A percentile compares a stretch with the other conserved stretches of the same genome.
Conservation (phyloP, 2,113 vertebrate species). For the Emydura subglobosa region DNA sequence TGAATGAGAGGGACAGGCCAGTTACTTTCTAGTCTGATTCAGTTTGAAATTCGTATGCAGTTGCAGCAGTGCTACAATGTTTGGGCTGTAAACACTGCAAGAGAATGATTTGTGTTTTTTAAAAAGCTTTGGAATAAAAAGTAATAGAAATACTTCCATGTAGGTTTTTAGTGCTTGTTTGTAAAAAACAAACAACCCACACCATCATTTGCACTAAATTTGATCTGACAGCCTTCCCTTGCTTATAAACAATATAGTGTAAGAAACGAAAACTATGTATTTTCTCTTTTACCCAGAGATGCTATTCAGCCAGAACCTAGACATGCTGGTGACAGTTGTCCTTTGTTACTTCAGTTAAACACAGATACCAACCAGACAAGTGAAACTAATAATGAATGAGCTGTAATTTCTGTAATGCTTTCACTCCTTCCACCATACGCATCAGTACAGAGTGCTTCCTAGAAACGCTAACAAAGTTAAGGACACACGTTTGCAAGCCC, state of each 20-base stretch:
- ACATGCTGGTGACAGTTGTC: neutral
- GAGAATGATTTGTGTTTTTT: neutral
- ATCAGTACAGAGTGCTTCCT: neutral
- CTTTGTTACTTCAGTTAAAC: neutral
- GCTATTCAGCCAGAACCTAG: neutral
- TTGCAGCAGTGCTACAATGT: neutral
- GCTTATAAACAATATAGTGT: neutral
- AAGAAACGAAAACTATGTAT: neutral
- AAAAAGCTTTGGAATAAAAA: neutral
- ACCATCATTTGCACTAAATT: neutral
- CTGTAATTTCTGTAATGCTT: neutral
- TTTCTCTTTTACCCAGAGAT: neutral
- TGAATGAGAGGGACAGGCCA: neutral
- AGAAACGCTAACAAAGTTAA: neutral
- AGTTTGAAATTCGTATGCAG: neutral
- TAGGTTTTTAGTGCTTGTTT: neutral
- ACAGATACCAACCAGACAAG: neutral
- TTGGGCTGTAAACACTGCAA: too few relatives aligned
- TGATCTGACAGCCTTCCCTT: neutral
- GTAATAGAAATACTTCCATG: neutral
- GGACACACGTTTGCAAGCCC: neutral
- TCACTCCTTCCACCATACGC: neutral
- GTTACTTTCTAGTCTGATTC: neutral
- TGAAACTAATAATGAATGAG: neutral
- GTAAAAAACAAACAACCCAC: neutral